phyloP scores from a whole-genome alignment of 2,797 vertebrate species.

The Enteromius mattozi region DNA sequence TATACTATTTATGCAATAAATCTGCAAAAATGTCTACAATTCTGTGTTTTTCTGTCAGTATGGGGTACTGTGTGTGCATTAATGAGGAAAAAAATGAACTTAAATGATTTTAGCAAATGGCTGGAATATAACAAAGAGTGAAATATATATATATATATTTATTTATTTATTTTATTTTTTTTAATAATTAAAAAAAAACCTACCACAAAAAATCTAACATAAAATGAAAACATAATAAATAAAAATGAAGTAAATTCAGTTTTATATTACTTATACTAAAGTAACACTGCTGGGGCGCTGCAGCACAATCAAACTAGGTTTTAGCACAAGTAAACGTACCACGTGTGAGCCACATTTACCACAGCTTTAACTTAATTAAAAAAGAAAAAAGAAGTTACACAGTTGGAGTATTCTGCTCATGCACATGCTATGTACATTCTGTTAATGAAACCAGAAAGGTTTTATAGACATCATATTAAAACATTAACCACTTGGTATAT shows the following conservation, averaged over 20 bases:
- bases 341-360: neutral
- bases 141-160: too few relatives aligned
- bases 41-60: too few relatives aligned
- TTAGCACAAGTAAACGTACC: neutral
- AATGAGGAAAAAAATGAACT: too few relatives aligned
- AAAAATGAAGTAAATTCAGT: neutral
- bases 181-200: too few relatives aligned
- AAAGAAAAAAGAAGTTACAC: neutral
- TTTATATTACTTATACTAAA: neutral
- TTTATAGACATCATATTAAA: constrained; percentile 54
- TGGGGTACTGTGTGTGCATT: too few relatives aligned
- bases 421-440: neutral
- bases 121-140: too few relatives aligned
- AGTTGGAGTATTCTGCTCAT: neutral
- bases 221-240: neutral
- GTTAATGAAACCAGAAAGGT: constrained; percentile 3
- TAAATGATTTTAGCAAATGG: too few relatives aligned
- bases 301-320: neutral
- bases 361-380: neutral
- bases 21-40: too few relatives aligned
- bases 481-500: constrained; percentile 55
- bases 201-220: too few relatives aligned
- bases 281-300: neutral
- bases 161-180: too few relatives aligned
- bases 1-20: neutral